Base-by-base conservation (phyloP, 1,140 invertebrate genomes). In the Oscheius sp. region DNA sequence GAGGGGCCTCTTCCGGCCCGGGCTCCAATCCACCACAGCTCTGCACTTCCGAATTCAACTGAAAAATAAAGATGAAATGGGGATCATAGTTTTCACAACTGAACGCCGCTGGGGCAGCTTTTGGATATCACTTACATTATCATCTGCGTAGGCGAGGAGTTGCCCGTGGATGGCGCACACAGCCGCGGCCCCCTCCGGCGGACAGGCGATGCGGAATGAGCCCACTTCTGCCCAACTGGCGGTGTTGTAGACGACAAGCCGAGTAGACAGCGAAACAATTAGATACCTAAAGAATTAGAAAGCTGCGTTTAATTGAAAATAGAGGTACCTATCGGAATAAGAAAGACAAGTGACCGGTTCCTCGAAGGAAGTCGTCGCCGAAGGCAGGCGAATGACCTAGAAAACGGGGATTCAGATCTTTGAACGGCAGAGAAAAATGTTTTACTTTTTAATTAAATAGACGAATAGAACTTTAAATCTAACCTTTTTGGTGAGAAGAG, bases 231-330 rank as follows among this genome's bases (percentile, higher is more conserved):
- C 92, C 31, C 97, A 88, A 0, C 90, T 92, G 67, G 89, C 89
- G 3, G 93, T 90, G 87, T 96, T 92, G 84, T 95, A 95, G 13
- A 97, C 90, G 0, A 93, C 91, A 71, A 97, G 91, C 77, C 91
- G 91, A 85, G 96, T 94, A 49, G 90, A 87, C 82, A 97, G 95
- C 0, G 92, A 91, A 1, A 94, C 90, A 31, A 93, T 46, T 4
- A 71, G n/a, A 28, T 38, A 23, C 36, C 32, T 34, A 20, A 20
- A 38, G 23, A 42, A 20, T 32, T 36, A 28, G 29, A n/a, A 32
- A 36, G 2, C 36, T 18, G n/a, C 20, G 20, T 20, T 26, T 32
- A 23, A 26, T n/a, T 20, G 13, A 65, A 92, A 90, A 55, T 15
- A 26, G 7, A 23, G 7, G 42, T 34, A 74, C 36, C 81, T 85